phyloP scores from a whole-genome alignment of 2,113 vertebrate species.

The Lasiurus borealis region DNA sequence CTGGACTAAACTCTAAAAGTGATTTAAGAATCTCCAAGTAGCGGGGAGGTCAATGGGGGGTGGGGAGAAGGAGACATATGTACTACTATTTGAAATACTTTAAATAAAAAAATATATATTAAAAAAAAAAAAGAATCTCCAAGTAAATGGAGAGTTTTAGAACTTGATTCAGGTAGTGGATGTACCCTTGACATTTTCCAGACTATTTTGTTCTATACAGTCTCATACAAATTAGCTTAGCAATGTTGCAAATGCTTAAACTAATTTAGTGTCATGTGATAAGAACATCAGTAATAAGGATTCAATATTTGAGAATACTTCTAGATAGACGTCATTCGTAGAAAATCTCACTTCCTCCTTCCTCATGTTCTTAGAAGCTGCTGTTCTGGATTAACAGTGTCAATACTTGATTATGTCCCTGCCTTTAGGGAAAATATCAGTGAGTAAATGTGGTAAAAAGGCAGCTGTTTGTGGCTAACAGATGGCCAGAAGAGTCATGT shows the following conservation, averaged over 20 bases:
- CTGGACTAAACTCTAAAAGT: constrained; percentile 37
- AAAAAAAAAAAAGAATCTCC: neutral
- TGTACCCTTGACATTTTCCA: neutral
- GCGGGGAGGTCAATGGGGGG: no score
- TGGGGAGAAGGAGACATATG: no score
- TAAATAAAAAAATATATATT: no score
- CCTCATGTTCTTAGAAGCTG: neutral
- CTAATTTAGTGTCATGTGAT: neutral
- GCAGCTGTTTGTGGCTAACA: constrained; percentile 34
- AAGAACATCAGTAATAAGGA: neutral
- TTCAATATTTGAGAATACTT: neutral
- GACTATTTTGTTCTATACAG: neutral
- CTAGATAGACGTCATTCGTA: neutral
- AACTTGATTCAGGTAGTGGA: neutral
- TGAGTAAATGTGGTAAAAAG: constrained; percentile 35
- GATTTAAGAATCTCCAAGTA: constrained; percentile 31
- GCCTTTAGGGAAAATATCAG: constrained; percentile 21
- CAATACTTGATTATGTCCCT: neutral
- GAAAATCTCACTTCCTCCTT: constrained; percentile 50
- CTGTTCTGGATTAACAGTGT: neutral
- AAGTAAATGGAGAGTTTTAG: neutral
- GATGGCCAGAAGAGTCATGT: constrained; percentile 52
- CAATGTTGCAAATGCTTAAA: neutral
- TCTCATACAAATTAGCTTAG: constrained; percentile 14
- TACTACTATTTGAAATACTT: no score